Evolutionary conservation across 1,140 invertebrate genomes (phyloP), one percentile per base, ranked within the genome.

Genomic region (Drosophila kepulauana): DNA sequence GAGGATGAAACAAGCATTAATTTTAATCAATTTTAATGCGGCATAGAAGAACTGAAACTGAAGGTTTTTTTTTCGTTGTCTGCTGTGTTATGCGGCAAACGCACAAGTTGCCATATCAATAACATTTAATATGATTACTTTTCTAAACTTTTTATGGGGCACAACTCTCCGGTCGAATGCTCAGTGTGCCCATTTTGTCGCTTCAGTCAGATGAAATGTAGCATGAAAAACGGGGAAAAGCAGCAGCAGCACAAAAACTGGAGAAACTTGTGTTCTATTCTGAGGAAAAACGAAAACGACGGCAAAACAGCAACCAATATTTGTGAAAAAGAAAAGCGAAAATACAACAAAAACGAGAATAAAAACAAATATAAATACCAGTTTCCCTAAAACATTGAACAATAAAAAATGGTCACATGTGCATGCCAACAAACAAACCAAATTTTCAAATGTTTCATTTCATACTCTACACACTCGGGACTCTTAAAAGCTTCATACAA

Each of bases 61-160:
- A 16, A 25, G 20, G 20, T 25, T 25, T 25, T 20, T 16, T 2
- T 25, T 25, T 25, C 5, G 15, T 0, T 48, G 46, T 8, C 25
- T 7, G 5, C 20, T 25, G 20, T 25, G 16, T 16, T 35, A 56
- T 38, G 57, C 61, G 51, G 46, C 35, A 58, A 46, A 69, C 61
- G 67, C 59, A 56, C 30, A 79, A 79, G 67, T 69, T 88, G 70
- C 63, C 77, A 87, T 87, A 82, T 78, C 77, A 87, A 87, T 87
- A 87, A 84, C 77, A 89, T 87, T 87, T 87, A 84, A 87, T 87
- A 78, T 80, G 84, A 87, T 84, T 87, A 87, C 80, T 88, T 87
- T 87, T 87, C 80, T 84, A 84, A 87, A 88, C 80, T 87, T 87
- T 88, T 87, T 87, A 80, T 78, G 81, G 54, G 45, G 49, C 69